Evolutionary conservation across 2,113 vertebrate genomes (phyloP).

Genomic region (Trematomus loennbergii): DNA sequence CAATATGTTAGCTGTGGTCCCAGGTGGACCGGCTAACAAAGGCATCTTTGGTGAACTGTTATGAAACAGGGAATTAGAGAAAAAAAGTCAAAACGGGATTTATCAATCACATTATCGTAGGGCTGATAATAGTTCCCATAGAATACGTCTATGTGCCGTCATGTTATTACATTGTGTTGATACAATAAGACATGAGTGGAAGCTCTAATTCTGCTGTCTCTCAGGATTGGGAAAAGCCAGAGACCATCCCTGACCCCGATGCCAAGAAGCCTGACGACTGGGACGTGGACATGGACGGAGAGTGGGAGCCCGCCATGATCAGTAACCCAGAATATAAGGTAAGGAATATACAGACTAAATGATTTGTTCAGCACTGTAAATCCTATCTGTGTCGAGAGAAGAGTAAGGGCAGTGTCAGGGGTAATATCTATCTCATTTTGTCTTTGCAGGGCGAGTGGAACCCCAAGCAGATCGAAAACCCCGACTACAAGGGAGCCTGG

Average conservation of each 20-base stretch:
- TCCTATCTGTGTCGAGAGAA: background rate
- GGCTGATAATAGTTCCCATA: too few species aligned
- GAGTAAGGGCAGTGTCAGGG: too few species aligned
- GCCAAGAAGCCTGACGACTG: slow-evolving; percentile 88
- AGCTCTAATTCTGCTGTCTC: background rate
- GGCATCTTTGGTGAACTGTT: too few species aligned
- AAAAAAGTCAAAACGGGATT: too few species aligned
- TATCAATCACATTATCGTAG: too few species aligned
- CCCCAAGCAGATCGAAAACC: slow-evolving; percentile 86
- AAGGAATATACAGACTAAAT: background rate
- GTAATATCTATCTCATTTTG: background rate
- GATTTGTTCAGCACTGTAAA: background rate
- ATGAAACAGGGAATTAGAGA: too few species aligned
- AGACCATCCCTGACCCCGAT: slow-evolving; percentile 86
- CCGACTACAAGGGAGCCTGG: slow-evolving; percentile 87
- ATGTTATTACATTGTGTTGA: background rate
- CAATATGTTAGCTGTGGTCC: too few species aligned
- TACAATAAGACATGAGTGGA: too few species aligned
- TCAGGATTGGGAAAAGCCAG: slow-evolving; percentile 90
- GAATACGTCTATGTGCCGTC: too few species aligned
- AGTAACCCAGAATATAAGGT: slow-evolving; percentile 90
- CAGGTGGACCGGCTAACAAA: too few species aligned
- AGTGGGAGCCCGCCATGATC: slow-evolving; percentile 87
- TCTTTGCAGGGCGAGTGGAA: slow-evolving; percentile 86
- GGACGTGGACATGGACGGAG: slow-evolving; percentile 86